phyloP scores from a whole-genome alignment of 2,113 vertebrate species.

The Lynx canadensis region DNA sequence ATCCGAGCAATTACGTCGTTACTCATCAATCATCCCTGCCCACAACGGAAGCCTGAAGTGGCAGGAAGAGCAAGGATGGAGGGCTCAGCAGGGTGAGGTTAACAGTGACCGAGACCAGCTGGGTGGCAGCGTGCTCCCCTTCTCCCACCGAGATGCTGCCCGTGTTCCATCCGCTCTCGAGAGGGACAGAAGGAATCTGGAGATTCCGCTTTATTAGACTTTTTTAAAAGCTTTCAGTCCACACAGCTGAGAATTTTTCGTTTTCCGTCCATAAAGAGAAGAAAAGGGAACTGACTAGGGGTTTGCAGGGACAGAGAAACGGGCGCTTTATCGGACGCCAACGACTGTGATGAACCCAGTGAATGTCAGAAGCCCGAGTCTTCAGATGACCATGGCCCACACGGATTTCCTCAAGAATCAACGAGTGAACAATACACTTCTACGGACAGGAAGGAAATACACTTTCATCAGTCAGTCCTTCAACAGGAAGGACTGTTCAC shows the following conservation, averaged over 20 bases:
- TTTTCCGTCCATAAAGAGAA: accelerated
- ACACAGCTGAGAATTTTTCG: background rate
- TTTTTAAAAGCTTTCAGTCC: background rate
- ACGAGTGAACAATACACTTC: too few species aligned
- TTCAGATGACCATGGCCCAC: accelerated
- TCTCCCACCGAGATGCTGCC: accelerated
- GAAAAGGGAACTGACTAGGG: background rate
- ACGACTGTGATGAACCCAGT: background rate
- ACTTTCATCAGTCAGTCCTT: too few species aligned
- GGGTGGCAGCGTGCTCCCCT: accelerated
- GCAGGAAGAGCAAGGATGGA: accelerated
- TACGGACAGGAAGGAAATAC: background rate
- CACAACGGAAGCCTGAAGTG: accelerated
- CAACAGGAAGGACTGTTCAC: background rate
- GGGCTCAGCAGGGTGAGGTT: accelerated
- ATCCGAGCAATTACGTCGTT: accelerated
- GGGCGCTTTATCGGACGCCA: background rate
- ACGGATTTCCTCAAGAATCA: too few species aligned
- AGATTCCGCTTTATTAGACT: accelerated
- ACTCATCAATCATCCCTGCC: too few species aligned
- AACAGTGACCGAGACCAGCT: accelerated
- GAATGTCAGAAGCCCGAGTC: background rate
- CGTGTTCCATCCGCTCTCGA: accelerated
- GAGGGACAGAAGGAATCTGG: background rate
- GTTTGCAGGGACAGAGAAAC: background rate